phyloP scores from a whole-genome alignment of 2,888 invertebrate species.

The Aproaerema taeniolella region DNA sequence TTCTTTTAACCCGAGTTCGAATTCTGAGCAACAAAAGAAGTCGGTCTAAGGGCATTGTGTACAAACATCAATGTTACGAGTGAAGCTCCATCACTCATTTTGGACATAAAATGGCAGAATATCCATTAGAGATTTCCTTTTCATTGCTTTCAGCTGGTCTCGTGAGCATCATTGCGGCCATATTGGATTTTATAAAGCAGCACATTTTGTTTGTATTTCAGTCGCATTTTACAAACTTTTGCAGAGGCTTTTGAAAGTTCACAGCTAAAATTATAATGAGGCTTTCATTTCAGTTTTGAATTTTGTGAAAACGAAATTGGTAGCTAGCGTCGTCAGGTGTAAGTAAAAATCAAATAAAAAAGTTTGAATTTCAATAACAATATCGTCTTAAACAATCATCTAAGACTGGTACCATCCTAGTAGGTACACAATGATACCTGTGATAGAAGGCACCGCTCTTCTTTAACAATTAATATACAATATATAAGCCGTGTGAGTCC shows the following conservation, averaged over 20 bases:
- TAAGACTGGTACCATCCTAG: too few relatives aligned
- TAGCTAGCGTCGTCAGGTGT: too few relatives aligned
- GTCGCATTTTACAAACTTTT: not conserved
- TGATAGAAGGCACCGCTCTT: too few relatives aligned
- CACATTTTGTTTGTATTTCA: conserved; percentile 28
- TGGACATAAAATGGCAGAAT: conserved; percentile 35
- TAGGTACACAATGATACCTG: too few relatives aligned
- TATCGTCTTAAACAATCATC: too few relatives aligned
- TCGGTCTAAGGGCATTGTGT: conserved; percentile 1
- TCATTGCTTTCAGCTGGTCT: conserved; percentile 35
- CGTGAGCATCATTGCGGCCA: conserved; percentile 24
- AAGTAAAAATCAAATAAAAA: too few relatives aligned
- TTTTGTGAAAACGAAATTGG: too few relatives aligned
- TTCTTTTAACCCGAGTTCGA: conserved; percentile 14
- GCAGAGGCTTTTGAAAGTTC: not conserved
- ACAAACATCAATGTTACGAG: conserved; percentile 19
- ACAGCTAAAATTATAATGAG: not conserved
- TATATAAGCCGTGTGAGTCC: too few relatives aligned
- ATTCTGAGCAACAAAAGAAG: conserved; percentile 9
- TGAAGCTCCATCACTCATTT: conserved; percentile 41
- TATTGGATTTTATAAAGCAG: conserved; percentile 35
- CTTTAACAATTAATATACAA: too few relatives aligned
- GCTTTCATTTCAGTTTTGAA: too few relatives aligned
- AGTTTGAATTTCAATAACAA: too few relatives aligned
- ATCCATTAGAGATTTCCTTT: conserved; percentile 51